These are phyloP conservation scores for Sturnira hondurensis DNA, from an alignment of 2,113 vertebrate species.

Conservation along the genomic window DNA sequence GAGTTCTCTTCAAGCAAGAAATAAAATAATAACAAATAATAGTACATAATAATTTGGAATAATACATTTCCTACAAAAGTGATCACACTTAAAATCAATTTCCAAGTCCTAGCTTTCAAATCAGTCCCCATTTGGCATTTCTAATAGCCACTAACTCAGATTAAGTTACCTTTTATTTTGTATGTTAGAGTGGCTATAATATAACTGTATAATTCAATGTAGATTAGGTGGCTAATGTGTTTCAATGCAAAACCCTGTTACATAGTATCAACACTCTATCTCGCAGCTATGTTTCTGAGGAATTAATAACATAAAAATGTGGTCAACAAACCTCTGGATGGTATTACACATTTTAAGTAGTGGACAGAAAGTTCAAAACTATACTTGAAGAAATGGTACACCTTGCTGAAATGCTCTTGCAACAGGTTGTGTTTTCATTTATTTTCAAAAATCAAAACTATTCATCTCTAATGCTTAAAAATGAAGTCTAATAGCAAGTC, in stretches of 20 bases:
- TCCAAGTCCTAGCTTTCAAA: neutral
- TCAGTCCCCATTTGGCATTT: neutral
- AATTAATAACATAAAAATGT: neutral
- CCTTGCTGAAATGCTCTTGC: neutral
- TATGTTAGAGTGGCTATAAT: neutral
- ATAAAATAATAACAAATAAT: neutral
- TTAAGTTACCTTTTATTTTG: neutral
- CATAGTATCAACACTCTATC: neutral
- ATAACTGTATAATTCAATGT: neutral
- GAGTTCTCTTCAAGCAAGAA: neutral
- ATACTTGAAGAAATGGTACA: neutral
- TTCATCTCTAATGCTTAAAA: conserved; percentile 15
- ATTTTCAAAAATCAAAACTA: conserved; percentile 21
- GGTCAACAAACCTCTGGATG: neutral
- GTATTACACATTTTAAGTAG: neutral
- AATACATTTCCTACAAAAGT: neutral
- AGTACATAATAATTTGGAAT: neutral
- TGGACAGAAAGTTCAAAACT: neutral
- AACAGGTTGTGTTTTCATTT: neutral
- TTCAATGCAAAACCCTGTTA: neutral
- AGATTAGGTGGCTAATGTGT: neutral
- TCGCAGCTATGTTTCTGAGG: neutral
- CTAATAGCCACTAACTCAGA: neutral
- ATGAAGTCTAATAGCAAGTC: conserved; percentile 20
- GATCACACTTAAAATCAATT: neutral